phyloP scores from a whole-genome alignment of 2,113 vertebrate species.

The Hyperopisus bebe region DNA sequence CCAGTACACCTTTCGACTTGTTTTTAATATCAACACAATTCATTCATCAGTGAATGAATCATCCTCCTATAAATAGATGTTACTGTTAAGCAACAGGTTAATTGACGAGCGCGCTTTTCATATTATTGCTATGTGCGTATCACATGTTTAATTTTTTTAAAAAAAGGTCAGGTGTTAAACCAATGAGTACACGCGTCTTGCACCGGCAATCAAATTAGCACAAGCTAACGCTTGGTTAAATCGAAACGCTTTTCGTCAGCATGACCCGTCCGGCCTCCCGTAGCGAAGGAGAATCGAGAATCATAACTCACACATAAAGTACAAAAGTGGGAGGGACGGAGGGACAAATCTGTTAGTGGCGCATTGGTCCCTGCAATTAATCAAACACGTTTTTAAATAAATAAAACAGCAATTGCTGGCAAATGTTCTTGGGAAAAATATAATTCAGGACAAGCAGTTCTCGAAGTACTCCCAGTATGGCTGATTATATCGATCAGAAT shows the following conservation, averaged over 20 bases:
- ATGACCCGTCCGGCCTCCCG: constrained; percentile 22
- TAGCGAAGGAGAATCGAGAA: neutral
- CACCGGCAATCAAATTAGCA: neutral
- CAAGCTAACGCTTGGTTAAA: neutral
- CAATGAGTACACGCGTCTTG: neutral
- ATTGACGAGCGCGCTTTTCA: neutral
- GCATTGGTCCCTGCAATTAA: neutral
- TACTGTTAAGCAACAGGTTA: neutral
- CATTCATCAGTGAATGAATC: neutral
- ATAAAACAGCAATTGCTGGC: neutral
- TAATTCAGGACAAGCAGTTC: constrained; percentile 10
- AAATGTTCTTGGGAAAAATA: neutral
- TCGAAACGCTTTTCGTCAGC: neutral
- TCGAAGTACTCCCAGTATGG: constrained; percentile 57
- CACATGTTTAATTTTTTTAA: neutral
- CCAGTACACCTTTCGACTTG: neutral
- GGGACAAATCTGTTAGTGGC: neutral
- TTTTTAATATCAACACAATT: neutral
- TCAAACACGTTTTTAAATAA: neutral
- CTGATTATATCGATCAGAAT: constrained; percentile 67
- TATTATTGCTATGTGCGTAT: neutral
- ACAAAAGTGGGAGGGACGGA: neutral
- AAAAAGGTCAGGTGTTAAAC: neutral
- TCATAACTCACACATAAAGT: neutral
- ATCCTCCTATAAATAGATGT: neutral